Percentiles rank a stretch among this genome's conserved stretches.
These are phyloP conservation scores for Tinamus major DNA, from an alignment of 2,797 vertebrate species.

Conservation along the genomic window DNA sequence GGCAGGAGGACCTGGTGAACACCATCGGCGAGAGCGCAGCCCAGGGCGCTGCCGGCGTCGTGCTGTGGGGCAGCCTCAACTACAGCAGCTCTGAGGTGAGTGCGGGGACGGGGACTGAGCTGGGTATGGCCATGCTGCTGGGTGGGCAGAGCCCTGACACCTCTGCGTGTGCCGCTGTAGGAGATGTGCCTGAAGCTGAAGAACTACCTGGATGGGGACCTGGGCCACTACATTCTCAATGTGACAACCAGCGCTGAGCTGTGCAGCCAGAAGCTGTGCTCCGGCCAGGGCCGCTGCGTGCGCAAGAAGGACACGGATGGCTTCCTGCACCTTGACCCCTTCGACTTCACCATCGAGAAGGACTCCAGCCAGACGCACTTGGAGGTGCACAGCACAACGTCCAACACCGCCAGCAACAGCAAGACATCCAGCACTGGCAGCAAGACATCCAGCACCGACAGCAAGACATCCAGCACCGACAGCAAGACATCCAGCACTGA, in stretches of 20 bases:
- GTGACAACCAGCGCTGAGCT: conserved; percentile 85
- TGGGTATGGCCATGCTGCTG: not conserved
- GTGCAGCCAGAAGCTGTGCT: conserved; percentile 88
- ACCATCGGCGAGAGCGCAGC: conserved; percentile 90
- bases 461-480: too few relatives aligned
- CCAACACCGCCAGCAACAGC: not conserved
- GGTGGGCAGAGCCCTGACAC: not conserved
- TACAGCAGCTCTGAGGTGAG: conserved; percentile 84
- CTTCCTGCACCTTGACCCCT: conserved; percentile 86
- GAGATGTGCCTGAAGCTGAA: conserved; percentile 84
- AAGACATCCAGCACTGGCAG: too few relatives aligned
- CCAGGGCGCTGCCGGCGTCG: conserved; percentile 87
- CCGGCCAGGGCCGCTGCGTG: conserved; percentile 85
- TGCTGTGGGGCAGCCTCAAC: conserved; percentile 87
- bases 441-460: too few relatives aligned
- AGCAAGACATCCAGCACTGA: too few relatives aligned
- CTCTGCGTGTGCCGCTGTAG: conserved; percentile 66
- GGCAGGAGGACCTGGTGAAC: conserved; percentile 88
- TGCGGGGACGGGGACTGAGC: not conserved
- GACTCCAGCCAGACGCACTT: conserved; percentile 44
- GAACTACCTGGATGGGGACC: conserved; percentile 82
- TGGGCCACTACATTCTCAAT: conserved; percentile 91
- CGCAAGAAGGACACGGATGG: conserved; percentile 70
- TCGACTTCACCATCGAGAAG: conserved; percentile 80
- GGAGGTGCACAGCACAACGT: conserved; percentile 69